Base-by-base conservation (phyloP, 2,888 invertebrate species). In the Drosophila nigricruria region DNA sequence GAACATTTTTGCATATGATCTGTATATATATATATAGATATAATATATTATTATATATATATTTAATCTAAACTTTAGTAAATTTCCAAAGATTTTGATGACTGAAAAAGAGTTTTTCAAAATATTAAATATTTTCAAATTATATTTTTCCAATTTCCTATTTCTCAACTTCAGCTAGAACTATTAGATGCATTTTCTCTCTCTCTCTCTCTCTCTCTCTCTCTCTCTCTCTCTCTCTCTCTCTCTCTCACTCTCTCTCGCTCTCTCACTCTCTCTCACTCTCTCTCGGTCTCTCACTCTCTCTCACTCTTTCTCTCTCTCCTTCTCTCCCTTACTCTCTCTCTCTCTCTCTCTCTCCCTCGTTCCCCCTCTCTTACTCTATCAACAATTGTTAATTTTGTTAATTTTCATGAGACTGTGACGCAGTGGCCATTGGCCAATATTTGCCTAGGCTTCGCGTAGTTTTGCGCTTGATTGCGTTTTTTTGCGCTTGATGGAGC, bases 401-500 rank as follows among this genome's bases (percentile, higher is more conserved):
- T 79, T 79, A 65, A 78, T 71, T 75, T 75, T 68, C 68, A 56
- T 67, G 74, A 40, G 50, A 45, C 66, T 78, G 63, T 74, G 77
- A 71, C 71, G 68, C 65, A 61, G 57, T 69, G 52, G 43, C 52
- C 47, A 32, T 66, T 57, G 68, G 42, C 62, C 60, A 78, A 72
- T 79, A 78, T 78, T 78, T 78, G 79, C 68, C 63, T 72, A 72
- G 62, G 68, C 71, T 59, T 62, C 79, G 71, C 75, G 65, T 79
- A 63, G 60, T 78, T 79, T 72, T 66, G 60, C 72, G 76, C 78
- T 75, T 79, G 75, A 78, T 78, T 79, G 75, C 72, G 72, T 79
- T 78, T 67, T 57, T 67, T 45, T 62, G 49, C 67, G 76, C 72
- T 66, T 75, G 65, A 72, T 58, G 60, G 57, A 50, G 72, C 65